Conservation (phyloP, 2,888 invertebrate genomes). For the Platycheirus albimanus region DNA sequence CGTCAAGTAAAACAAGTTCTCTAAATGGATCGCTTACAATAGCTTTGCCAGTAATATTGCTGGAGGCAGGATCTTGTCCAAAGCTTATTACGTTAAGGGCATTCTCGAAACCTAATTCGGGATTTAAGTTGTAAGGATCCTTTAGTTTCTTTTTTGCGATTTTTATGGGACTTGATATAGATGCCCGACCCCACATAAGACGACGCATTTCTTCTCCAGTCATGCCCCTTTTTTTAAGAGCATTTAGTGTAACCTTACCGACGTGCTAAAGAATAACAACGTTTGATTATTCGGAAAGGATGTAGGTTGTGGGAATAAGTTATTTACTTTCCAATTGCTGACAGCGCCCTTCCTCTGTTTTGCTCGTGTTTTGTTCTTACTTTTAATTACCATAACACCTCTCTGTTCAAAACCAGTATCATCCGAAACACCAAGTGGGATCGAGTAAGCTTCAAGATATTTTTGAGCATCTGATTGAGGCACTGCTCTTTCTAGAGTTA, state of each 20-base stretch:
- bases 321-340: slow-evolving; percentile 96
- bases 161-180: slow-evolving; percentile 93
- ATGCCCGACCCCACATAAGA: slow-evolving; percentile 95
- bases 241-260: slow-evolving; percentile 93
- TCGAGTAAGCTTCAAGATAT: slow-evolving; percentile 97
- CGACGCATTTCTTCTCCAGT: slow-evolving; percentile 93
- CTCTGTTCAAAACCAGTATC: slow-evolving; percentile 93
- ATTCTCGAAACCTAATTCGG: slow-evolving; percentile 84
- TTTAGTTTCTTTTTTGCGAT: slow-evolving; percentile 84
- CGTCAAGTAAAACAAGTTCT: slow-evolving; percentile 86
- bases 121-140: slow-evolving; percentile 81
- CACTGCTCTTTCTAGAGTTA: slow-evolving; percentile 96
- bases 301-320: too few relatives aligned
- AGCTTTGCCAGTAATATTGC: slow-evolving; percentile 38
- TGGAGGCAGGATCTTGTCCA: slow-evolving; percentile 85
- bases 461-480: slow-evolving; percentile 94
- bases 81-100: slow-evolving; percentile 93
- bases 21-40: slow-evolving; percentile 85
- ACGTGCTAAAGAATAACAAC: slow-evolving; percentile 86
- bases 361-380: slow-evolving; percentile 97
- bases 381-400: slow-evolving; percentile 99
- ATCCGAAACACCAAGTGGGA: slow-evolving; percentile 92
- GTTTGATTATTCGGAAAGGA: too few relatives aligned
- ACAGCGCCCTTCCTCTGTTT: slow-evolving; percentile 98
- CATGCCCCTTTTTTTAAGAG: slow-evolving; percentile 91